Base-by-base conservation (phyloP, 2,797 vertebrate genomes). In the Anomalospiza imberbis region DNA sequence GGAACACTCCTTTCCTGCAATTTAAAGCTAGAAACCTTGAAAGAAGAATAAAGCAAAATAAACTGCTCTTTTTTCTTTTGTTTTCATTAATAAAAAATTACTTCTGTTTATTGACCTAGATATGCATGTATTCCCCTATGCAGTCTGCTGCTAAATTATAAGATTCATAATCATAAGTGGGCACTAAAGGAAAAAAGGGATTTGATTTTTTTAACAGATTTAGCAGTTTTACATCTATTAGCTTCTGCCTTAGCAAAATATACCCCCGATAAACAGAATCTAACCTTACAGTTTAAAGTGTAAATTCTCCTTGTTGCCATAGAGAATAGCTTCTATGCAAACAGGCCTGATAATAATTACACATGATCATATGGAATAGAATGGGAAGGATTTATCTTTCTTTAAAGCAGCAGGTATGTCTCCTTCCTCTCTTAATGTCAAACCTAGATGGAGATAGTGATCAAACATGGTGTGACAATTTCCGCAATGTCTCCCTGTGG, bases 401-500 rank as follows among this genome's bases (percentile, higher is more conserved):
- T 85, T 95, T 87, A 75, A 81, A 94, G 31, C 5, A 72, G 54
- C 47, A 94, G 51, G 62, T 88, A 78, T 66, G 32, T 61, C 66
- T 94, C 31, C 62, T 89, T 67, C 17, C n/a, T 83, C 42, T 85
- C 31, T 24, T 8, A 34, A 50, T 65, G 73, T 80, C 86, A 95
- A 85, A 82, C 17, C n/a, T 76, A 68, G 57, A 87, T 62, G 86
- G 53, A 93, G 86, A 77, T 7, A 83, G 82, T 66, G 75, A 93
- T 96, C 91, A 95, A 95, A 93, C 85, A 78, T 36, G 31, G 78
- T 83, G 40, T 80, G 86, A 92, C 84, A 83, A 77, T 79, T 94
- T 89, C 58, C 0, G 0, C 44, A 80, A 19, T 53, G 14, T 60
- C 61, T 94, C 86, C 80, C 90, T 90, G 21, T 95, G 89, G 82